phyloP scores from a whole-genome alignment of 1,140 invertebrate species.

The Dinothrombium tinctorium region DNA sequence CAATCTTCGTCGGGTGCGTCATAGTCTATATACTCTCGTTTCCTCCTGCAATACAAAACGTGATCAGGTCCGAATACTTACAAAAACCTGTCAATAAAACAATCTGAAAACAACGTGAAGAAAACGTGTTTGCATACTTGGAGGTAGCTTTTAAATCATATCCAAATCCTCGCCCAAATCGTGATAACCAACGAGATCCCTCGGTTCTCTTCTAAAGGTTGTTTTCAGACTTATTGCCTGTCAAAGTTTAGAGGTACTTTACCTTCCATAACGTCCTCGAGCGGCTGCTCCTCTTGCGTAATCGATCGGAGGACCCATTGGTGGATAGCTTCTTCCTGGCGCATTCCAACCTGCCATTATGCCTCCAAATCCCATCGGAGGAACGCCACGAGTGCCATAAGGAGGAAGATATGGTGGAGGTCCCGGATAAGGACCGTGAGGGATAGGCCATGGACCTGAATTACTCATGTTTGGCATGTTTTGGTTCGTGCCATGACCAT shows the following conservation, averaged over 20 bases:
- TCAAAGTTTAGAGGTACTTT: neutral
- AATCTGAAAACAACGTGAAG: too few relatives aligned
- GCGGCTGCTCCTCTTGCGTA: neutral
- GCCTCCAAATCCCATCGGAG: slow-evolving; percentile 10
- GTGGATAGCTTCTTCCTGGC: neutral
- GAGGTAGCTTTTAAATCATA: slow-evolving; percentile 34
- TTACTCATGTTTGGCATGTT: slow-evolving; percentile 7
- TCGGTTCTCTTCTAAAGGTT: slow-evolving; percentile 21
- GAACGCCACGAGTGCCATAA: slow-evolving; percentile 1
- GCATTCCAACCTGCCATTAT: neutral
- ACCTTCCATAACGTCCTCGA: neutral
- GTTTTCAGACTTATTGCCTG: slow-evolving; percentile 1
- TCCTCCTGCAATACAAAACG: too few relatives aligned
- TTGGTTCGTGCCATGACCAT: slow-evolving; percentile 2
- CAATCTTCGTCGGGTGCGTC: too few relatives aligned
- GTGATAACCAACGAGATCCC: slow-evolving; percentile 50
- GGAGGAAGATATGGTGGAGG: slow-evolving; percentile 10
- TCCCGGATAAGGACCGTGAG: slow-evolving; percentile 8
- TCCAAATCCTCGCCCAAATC: slow-evolving; percentile 55
- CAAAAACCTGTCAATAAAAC: too few relatives aligned
- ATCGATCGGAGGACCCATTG: neutral
- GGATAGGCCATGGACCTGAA: slow-evolving; percentile 4
- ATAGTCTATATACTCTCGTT: too few relatives aligned
- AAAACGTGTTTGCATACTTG: too few relatives aligned
- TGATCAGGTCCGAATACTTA: too few relatives aligned